Evolutionary conservation across 2,113 vertebrate genomes (phyloP), one percentile per base, ranked within the genome.

Genomic region (Scatophagus argus): DNA sequence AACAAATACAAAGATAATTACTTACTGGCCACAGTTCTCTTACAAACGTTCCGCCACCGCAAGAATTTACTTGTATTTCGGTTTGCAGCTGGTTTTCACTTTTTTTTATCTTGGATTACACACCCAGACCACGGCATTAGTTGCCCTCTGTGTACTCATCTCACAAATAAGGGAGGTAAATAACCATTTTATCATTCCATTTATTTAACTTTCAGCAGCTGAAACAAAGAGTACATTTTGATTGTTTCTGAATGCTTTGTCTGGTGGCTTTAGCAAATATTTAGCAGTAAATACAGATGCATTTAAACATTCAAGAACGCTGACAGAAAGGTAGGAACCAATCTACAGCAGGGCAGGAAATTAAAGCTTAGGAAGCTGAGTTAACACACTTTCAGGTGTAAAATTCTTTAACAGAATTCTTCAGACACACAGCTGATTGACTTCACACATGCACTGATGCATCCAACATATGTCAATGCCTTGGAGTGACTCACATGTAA

Each of bases 101-200:
- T 77, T 51, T 77, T 51, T 66, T 74, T 71, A 80, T 65, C 68
- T 34, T 3, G 44, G 58, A 51, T 71, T 56, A 65, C 51, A 54
- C 11, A 13, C 29, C 29, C 23, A 12, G 54, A 75, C 63, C 49
- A 47, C 1, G 43, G 49, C 60, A 75, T 80, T 54, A 74, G 63
- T 44, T 44, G 61, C 62, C 11, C 31, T 62, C 23, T 36, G 60
- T 44, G 54, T 49, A 47, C n/a, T 64, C 74, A 64, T 59, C 78
- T 78, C 54, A 60, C 46, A 76, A 66, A 84, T 31, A 58, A 41
- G 8, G 47, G n/a, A 71, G 25, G 12, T 56, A 41, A 74, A 74
- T 58, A 67, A 38, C 25, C 29, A 23, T 72, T 4, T 56, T 13
- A 56, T 39, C 27, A 36, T 23, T 19, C 9, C 14, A 4, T 66